Conservation (phyloP, 2,888 invertebrate genomes). For the Petrophora chlorosata region DNA sequence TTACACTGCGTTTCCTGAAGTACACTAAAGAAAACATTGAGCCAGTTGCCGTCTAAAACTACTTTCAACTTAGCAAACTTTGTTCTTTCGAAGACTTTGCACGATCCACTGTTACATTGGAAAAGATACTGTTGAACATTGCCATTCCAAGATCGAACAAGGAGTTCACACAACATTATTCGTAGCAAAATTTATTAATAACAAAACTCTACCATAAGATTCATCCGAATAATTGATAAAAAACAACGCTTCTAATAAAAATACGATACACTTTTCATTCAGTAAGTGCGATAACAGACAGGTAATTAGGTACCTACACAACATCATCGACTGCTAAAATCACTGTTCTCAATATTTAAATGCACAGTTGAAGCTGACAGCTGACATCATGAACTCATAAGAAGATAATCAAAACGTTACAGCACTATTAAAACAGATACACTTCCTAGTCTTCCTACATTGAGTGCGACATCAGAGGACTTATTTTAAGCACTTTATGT, state of each 20-base stretch:
- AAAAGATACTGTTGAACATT: background rate
- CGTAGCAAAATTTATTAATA: no score
- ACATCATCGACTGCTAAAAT: no score
- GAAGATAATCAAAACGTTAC: slow-evolving; percentile 50
- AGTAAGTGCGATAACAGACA: no score
- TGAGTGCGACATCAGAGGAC: slow-evolving; percentile 59
- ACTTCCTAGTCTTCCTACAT: slow-evolving; percentile 54
- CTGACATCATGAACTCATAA: slow-evolving; percentile 45
- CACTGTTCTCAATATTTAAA: no score
- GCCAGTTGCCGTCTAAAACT: background rate
- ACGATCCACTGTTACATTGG: background rate
- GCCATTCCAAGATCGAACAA: no score
- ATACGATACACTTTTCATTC: no score
- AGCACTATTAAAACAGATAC: slow-evolving; percentile 55
- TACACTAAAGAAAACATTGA: slow-evolving; percentile 1
- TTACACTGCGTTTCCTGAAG: no score
- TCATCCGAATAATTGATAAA: no score
- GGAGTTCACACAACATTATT: no score
- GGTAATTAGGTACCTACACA: no score
- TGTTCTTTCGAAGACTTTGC: background rate
- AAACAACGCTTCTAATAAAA: no score
- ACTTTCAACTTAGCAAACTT: slow-evolving; percentile 7
- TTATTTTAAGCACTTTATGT: slow-evolving; percentile 75
- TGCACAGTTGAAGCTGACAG: background rate
- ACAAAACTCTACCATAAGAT: no score